Evolutionary conservation across 1,140 invertebrate genomes (phyloP).

Genomic region (Medauroidea extradentata): DNA sequence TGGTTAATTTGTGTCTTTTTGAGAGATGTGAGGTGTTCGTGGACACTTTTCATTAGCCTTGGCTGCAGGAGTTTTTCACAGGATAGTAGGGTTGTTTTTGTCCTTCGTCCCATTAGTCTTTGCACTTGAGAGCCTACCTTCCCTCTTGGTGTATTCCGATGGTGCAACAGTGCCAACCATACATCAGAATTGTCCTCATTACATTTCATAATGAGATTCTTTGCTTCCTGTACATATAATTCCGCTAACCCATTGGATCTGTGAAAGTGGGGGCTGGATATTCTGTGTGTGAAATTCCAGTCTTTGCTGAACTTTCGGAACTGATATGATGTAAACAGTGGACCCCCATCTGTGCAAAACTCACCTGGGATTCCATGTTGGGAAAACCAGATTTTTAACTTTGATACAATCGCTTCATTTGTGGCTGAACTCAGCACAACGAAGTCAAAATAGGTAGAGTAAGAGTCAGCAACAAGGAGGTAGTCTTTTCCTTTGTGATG

Average conservation of each 20-base stretch:
- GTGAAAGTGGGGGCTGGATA: conserved; percentile 4
- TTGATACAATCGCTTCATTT: background rate
- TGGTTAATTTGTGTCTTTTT: no score
- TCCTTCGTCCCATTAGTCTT: background rate
- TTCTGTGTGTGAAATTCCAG: background rate
- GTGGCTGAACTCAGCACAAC: background rate
- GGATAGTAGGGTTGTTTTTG: conserved; percentile 1
- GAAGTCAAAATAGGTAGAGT: background rate
- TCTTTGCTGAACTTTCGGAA: conserved; percentile 6
- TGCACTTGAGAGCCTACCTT: conserved; percentile 1
- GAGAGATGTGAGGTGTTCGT: no score
- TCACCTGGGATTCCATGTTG: conserved; percentile 3
- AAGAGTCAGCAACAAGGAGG: background rate
- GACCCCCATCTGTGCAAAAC: background rate
- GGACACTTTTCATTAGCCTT: no score
- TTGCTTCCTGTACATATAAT: conserved; percentile 14
- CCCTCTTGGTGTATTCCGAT: conserved; percentile 1
- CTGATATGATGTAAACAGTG: background rate
- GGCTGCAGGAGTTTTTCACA: background rate
- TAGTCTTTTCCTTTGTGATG: background rate
- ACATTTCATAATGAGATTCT: conserved; percentile 1
- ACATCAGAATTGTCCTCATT: background rate
- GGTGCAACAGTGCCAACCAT: background rate
- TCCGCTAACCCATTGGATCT: conserved; percentile 14
- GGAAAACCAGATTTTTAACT: conserved; percentile 6